Evolutionary conservation across 1,140 invertebrate genomes (phyloP).

Genomic region (Dryas iulia): DNA sequence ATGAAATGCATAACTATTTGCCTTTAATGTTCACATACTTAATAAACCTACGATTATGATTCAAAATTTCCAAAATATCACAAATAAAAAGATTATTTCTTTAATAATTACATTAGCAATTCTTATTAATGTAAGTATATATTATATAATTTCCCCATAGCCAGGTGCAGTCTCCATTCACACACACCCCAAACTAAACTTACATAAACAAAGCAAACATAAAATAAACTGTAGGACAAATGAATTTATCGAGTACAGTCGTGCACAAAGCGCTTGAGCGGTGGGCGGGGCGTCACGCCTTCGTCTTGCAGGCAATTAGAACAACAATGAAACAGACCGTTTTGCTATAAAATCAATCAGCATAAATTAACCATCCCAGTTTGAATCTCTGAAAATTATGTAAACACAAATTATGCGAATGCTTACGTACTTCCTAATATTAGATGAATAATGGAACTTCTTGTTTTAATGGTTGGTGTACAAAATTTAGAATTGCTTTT

Average conservation of each 20-base stretch:
- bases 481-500: background rate
- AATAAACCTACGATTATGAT: too few species aligned
- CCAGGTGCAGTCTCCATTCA: slow-evolving; percentile 16
- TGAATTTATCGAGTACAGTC: slow-evolving; percentile 39
- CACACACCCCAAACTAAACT: slow-evolving; percentile 22
- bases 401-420: slow-evolving; percentile 24
- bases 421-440: background rate
- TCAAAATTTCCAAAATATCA: too few species aligned
- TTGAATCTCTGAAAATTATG: slow-evolving; percentile 35
- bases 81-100: background rate
- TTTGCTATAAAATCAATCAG: slow-evolving; percentile 58
- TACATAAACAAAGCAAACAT: slow-evolving; percentile 47
- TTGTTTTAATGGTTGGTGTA: background rate
- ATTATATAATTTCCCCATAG: background rate
- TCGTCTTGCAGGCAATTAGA: slow-evolving; percentile 58
- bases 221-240: slow-evolving; percentile 44
- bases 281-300: slow-evolving; percentile 61
- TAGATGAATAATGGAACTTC: background rate
- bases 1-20: too few species aligned
- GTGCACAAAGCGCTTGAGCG: slow-evolving; percentile 49
- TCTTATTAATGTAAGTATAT: background rate
- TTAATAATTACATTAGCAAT: background rate
- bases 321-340: slow-evolving; percentile 52
- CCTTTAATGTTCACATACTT: too few species aligned
- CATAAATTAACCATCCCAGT: slow-evolving; percentile 44